Evolutionary conservation across 2,797 vertebrate genomes (phyloP), one percentile per base, ranked within the genome.

Genomic region (Vespertilio murinus): DNA sequence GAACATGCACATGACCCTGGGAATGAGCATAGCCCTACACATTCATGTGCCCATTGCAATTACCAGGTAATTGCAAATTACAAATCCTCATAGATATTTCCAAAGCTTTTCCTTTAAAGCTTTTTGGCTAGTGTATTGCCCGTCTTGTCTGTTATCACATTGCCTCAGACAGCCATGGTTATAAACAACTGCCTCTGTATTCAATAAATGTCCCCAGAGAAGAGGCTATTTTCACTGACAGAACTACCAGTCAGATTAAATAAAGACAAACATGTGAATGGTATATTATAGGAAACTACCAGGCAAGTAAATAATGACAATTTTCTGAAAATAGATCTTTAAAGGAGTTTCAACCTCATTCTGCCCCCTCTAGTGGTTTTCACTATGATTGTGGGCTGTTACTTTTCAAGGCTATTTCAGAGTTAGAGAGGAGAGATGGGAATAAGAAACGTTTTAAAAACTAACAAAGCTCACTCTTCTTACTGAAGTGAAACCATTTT

Each of bases 291-390:
- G 20, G 85, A 65, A 95, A 87, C 17, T 33, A 80, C 30, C 38
- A 92, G n/a, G 78, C 35, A 74, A 79, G 52, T 87, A 96, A 90
- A 95, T 93, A 79, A 90, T 92, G 33, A 23, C 33, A 95, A 28
- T 90, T 94, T 22, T 84, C 38, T 88, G 65, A 92, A 87, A 92
- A 89, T 83, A 17, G 56, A 22, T 5, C 33, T 77, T 82, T 91
- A 4, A 65, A 65, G 45, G 42, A 74, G 35, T 56, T 87, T 18
- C 6, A 78, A 3, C 20, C 28, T 18, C 18, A 59, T 71, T 92
- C 33, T 90, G 8, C 10, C 10, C 52, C 54, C 40, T 69, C 6
- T 13, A 73, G 13, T 83, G 38, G 20, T 84, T 95, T 95, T 90
- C 59, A 90, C 6, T 56, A 3, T 74, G 6, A 75, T 17, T 90